These are phyloP conservation scores for Synanthedon andrenaeformis DNA, from an alignment of 2,888 invertebrate species.

Conservation along the genomic window DNA sequence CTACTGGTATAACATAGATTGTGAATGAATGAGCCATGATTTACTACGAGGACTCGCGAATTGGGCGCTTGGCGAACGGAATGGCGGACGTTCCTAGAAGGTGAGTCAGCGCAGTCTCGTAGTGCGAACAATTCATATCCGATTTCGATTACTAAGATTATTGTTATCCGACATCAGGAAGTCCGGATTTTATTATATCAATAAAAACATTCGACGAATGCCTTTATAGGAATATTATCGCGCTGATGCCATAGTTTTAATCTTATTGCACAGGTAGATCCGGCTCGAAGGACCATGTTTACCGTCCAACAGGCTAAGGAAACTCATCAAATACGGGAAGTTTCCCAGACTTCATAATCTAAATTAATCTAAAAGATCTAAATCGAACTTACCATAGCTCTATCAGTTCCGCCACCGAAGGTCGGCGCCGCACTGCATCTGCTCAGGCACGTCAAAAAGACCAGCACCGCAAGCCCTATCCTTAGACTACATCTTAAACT, in stretches of 20 bases:
- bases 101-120: constrained; percentile 23
- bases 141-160: constrained; percentile 25
- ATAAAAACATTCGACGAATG: too few species aligned
- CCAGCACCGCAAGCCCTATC: constrained; percentile 38
- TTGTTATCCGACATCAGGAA: constrained; percentile 1
- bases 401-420: constrained; percentile 44
- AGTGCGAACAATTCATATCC: constrained; percentile 37
- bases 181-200: background rate
- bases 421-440: constrained; percentile 54
- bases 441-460: constrained; percentile 38
- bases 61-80: constrained; percentile 23
- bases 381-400: constrained; percentile 51
- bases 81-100: constrained; percentile 14
- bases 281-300: too few species aligned
- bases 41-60: constrained; percentile 22
- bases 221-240: too few species aligned
- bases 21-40: constrained; percentile 49
- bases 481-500: constrained; percentile 45
- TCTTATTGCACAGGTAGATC: too few species aligned
- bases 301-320: too few species aligned
- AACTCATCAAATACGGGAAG: too few species aligned
- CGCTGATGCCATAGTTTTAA: too few species aligned
- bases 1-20: constrained; percentile 28
- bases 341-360: background rate
- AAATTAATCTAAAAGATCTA: background rate